Conservation (phyloP, 2,113 vertebrate species). For the Xiphophorus hellerii region DNA sequence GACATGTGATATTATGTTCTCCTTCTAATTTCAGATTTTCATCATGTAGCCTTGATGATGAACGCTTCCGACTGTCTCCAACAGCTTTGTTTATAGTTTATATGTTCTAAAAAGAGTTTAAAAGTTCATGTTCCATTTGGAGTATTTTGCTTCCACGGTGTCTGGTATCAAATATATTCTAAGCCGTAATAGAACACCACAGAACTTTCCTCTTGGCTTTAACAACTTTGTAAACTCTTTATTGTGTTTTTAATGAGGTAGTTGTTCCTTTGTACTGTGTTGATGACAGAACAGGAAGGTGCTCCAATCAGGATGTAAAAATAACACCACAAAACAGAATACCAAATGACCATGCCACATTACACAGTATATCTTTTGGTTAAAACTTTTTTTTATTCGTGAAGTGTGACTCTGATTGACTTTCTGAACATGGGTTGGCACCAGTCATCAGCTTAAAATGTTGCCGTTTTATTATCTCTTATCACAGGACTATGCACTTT, state of each 20-base stretch:
- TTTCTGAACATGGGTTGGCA: slow-evolving; percentile 11
- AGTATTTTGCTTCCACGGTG: neutral
- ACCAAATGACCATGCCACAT: neutral
- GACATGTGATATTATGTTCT: neutral
- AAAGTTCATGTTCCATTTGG: neutral
- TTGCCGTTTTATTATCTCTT: slow-evolving; percentile 61
- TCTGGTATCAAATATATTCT: slow-evolving; percentile 17
- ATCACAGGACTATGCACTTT: slow-evolving; percentile 70
- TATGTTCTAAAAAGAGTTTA: neutral
- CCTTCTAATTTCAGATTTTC: neutral
- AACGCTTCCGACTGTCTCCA: neutral
- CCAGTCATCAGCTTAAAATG: slow-evolving; percentile 47
- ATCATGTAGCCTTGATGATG: neutral
- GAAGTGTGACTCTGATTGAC: slow-evolving; percentile 8
- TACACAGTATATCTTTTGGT: neutral
- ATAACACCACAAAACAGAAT: slow-evolving; percentile 15
- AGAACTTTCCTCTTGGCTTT: slow-evolving; percentile 31
- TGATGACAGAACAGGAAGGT: slow-evolving; percentile 36
- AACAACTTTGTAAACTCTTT: slow-evolving; percentile 35
- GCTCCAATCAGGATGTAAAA: slow-evolving; percentile 17
- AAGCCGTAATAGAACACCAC: neutral
- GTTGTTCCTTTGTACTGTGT: slow-evolving; percentile 19
- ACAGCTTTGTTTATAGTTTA: neutral
- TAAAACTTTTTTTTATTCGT: slow-evolving; percentile 4
- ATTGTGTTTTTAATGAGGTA: slow-evolving; percentile 24